Base-by-base conservation (phyloP, 2,888 invertebrate species). In the Napeogenes sylphis region DNA sequence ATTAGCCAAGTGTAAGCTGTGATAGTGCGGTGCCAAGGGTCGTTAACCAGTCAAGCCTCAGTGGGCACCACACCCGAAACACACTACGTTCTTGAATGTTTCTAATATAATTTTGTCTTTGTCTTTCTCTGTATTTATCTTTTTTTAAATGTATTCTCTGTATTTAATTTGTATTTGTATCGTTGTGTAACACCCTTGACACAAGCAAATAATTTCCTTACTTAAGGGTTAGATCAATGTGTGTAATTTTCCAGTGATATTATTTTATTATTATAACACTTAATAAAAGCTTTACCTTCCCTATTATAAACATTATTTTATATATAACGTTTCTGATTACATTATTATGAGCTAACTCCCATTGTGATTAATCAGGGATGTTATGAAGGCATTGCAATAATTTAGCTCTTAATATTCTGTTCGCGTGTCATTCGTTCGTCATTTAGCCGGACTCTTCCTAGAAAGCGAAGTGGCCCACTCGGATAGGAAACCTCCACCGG, bases 381-480 rank as follows among this genome's bases (percentile, higher is more conserved):
- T 72, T 66, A 70, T 66, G 61, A 67, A 65, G 73, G 68, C 70
- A 67, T 64, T 69, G 74, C 73, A 71, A 75, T 76, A 74, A 77
- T 72, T 68, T 56, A 67, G 69, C 75, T 71, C 73, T 86, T 85
- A 81, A 76, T 83, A 88, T 87, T 83, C 87, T 62, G 66, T 63
- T 70, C 74, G 75, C 73, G 78, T 72, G 67, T 63, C 73, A 63
- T 69, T 73, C 79, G 81, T 78, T 78, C 78, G 80, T 80, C 82
- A 82, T 83, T 81, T 84, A 74, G 81, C 81, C 76, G 77, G 75
- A 72, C 75, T 81, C 79, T 88, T 88, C 87, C 82, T 86, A 84
- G 89, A 86, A 88, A 87, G 83, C 80, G 79, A 80, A 79, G 79
- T 82, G 85, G 77, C 82, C 82, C 81, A 85, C 78, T 81, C 78